Evolutionary conservation across 1,140 invertebrate species (phyloP), one percentile per base, ranked within the genome.

Genomic region (Magallana angulata): DNA sequence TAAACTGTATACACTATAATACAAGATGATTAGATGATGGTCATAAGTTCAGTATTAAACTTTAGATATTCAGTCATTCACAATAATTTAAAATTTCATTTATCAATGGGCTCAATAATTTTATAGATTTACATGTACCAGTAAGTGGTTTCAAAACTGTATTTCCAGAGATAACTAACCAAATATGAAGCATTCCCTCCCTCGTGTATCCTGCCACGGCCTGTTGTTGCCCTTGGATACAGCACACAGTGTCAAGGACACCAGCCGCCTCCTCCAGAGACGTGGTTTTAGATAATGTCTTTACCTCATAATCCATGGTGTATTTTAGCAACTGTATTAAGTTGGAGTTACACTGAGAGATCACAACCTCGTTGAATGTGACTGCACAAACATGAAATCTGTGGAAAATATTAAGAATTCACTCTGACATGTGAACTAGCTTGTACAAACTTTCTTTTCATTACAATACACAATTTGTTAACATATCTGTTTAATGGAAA

Each of bases 371-470:
- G 57, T 58, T 82, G 57, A 57, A 57, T 57, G 56, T 11, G 0
- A 82, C 81, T 57, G 48, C 81, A 82, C 81, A 82, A 24, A 82
- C 14, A 57, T 57, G 56, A n/a, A 57, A 30, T n/a, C 81, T 82
- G 81, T 5, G 36, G 16, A 7, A 16, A 16, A 57, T 64, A 18
- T 0, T 0, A 48, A 4, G 5, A 48, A 48, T 48, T 48, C 36
- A 48, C 36, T 5, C 2, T 4, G 36, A 48, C 36, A 48, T 48
- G 36, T 48, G 36, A 4, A 48, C 36, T 48, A 48, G 36, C 36
- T 48, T 48, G 36, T 48, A 48, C 5, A 4, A 4, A 48, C 2
- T 48, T 48, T 48, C 36, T 48, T 48, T 48, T 48, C 5, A 48
- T 48, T 2, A 48, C 36, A 48, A 48, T 48, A 48, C 36, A 48